These are phyloP conservation scores for Peromyscus maniculatus DNA, from an alignment of 2,113 vertebrate genomes.

Conservation along the genomic window DNA sequence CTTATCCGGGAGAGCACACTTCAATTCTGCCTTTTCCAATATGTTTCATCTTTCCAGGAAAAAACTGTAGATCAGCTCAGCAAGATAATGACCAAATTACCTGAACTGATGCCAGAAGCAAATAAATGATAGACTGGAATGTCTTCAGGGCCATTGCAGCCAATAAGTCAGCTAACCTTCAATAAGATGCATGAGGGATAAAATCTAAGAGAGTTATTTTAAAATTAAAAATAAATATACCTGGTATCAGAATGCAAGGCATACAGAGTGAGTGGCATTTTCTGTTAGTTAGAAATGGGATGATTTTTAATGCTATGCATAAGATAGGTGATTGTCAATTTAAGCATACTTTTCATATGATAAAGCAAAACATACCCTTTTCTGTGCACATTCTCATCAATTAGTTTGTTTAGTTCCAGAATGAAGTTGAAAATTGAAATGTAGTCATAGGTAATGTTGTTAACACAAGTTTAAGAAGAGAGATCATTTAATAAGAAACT, in stretches of 20 bases:
- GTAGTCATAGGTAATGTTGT: neutral
- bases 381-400: neutral
- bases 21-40: slow-evolving; percentile 1
- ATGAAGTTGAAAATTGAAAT: slow-evolving; percentile 35
- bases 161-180: slow-evolving; percentile 7
- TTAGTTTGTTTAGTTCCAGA: neutral
- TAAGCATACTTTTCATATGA: neutral
- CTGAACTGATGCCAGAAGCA: neutral
- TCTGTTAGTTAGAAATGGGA: neutral
- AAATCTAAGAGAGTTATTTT: neutral
- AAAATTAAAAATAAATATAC: neutral
- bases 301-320: neutral
- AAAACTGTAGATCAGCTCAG: slow-evolving; percentile 30
- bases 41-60: slow-evolving; percentile 2
- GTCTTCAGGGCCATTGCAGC: neutral
- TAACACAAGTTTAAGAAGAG: neutral
- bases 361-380: neutral
- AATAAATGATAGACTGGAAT: slow-evolving; percentile 19
- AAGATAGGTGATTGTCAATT: neutral
- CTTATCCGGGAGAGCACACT: neutral
- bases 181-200: neutral
- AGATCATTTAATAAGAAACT: neutral
- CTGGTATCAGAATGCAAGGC: neutral
- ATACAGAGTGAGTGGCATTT: neutral
- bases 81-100: slow-evolving; percentile 38